Evolutionary conservation across 2,797 vertebrate genomes (phyloP).

Genomic region (Dicrostonyx torquatus): DNA sequence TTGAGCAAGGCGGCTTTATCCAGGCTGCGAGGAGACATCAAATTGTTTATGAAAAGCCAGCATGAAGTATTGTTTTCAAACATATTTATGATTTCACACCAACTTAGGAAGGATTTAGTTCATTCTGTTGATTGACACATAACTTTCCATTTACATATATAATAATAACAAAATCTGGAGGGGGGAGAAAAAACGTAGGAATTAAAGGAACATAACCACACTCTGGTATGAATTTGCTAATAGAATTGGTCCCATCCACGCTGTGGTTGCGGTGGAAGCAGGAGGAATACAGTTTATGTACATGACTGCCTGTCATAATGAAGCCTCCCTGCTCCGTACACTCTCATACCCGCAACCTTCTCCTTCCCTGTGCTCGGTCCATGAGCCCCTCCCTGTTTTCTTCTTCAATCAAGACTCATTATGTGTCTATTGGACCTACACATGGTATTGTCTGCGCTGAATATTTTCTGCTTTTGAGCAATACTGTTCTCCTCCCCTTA

Average conservation of each 20-base stretch:
- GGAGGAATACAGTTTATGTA: background rate
- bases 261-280: background rate
- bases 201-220: constrained; percentile 39
- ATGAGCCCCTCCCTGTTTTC: background rate
- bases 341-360: background rate
- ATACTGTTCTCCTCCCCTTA: background rate
- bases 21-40: constrained; percentile 66
- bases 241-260: background rate
- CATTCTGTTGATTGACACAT: constrained; percentile 55
- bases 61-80: constrained; percentile 75
- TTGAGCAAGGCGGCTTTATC: constrained; percentile 53
- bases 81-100: constrained; percentile 76
- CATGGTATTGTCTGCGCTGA: background rate
- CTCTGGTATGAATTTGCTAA: constrained; percentile 15
- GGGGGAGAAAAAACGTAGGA: background rate
- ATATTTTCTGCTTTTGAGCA: background rate
- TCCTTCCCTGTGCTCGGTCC: background rate
- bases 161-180: constrained; percentile 47
- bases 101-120: constrained; percentile 70
- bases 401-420: constrained; percentile 24
- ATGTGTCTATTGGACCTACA: background rate
- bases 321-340: background rate
- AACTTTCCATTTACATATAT: constrained; percentile 63
- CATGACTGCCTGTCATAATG: background rate
- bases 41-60: constrained; percentile 74